Evolutionary conservation across 2,797 vertebrate species (phyloP).

Genomic region (Dermochelys coriacea): DNA sequence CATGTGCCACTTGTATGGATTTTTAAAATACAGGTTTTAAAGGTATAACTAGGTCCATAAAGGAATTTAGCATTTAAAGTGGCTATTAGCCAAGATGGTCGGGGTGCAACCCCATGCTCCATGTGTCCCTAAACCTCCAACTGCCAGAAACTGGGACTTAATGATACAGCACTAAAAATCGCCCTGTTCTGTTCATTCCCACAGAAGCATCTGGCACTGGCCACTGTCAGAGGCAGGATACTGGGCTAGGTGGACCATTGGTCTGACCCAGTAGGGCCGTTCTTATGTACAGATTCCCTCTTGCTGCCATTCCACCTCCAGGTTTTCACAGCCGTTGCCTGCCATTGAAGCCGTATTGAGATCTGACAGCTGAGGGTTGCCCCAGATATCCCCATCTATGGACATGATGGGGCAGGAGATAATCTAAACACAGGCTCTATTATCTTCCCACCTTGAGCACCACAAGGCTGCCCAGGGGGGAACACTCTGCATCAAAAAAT

Average conservation of each 20-base stretch:
- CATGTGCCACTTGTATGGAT: not conserved
- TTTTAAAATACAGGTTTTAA: not conserved
- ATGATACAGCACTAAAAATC: not conserved
- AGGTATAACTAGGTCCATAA: not conserved
- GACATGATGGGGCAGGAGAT: not conserved
- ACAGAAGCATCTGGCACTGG: not conserved
- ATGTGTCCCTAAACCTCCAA: not conserved
- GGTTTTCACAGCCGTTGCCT: not conserved
- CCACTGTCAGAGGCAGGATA: no score
- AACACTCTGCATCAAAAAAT: not conserved
- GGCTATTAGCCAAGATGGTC: not conserved
- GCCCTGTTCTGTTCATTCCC: not conserved
- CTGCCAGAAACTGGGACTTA: not conserved
- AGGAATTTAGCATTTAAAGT: not conserved
- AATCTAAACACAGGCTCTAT: not conserved
- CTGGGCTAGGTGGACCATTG: not conserved
- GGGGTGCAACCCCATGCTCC: not conserved
- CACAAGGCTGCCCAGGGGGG: not conserved
- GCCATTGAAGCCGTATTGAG: not conserved
- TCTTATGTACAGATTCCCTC: not conserved
- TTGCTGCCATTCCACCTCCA: not conserved
- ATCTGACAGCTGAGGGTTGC: rapidly evolving
- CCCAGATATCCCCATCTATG: not conserved
- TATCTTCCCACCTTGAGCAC: not conserved
- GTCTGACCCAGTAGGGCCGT: not conserved